Percentiles rank a stretch among this genome's conserved stretches.
Evolutionary conservation across 1,140 invertebrate species (phyloP).

Genomic region (Temnothorax longispinosus): DNA sequence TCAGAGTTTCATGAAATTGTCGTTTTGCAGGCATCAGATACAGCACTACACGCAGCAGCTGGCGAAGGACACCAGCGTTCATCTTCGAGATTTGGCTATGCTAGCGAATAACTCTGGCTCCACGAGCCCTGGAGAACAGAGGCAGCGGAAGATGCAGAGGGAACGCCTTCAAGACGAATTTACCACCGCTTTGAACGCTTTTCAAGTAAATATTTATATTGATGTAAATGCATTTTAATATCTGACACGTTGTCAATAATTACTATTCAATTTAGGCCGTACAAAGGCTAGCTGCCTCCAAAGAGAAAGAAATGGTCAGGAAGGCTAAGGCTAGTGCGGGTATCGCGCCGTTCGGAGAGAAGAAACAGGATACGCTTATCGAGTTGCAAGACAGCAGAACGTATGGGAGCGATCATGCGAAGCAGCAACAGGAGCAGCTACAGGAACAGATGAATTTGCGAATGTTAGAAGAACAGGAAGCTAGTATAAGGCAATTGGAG

Average conservation of each 20-base stretch:
- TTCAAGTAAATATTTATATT: constrained; percentile 87
- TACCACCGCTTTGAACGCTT: constrained; percentile 95
- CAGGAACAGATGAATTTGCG: constrained; percentile 95
- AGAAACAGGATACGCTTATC: constrained; percentile 88
- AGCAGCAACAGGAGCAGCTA: constrained; percentile 90
- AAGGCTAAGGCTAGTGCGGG: constrained; percentile 88
- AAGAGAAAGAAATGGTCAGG: constrained; percentile 93
- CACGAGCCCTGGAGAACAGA: constrained; percentile 87
- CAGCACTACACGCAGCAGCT: constrained; percentile 98
- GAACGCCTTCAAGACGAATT: constrained; percentile 98
- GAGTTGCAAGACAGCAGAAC: constrained; percentile 88
- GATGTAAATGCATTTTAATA: constrained; percentile 12
- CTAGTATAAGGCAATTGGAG: constrained; percentile 95
- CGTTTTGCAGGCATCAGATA: constrained; percentile 92
- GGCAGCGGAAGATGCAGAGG: constrained; percentile 95
- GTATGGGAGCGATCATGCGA: constrained; percentile 30
- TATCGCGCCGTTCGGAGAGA: constrained; percentile 86
- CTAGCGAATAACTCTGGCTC: constrained; percentile 84
- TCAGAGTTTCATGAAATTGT: background rate
- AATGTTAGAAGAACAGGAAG: constrained; percentile 95
- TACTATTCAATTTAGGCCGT: constrained; percentile 84
- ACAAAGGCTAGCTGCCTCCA: constrained; percentile 92
- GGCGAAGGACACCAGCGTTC: constrained; percentile 96
- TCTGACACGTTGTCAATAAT: background rate
- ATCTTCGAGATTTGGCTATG: constrained; percentile 92